Base-by-base conservation (phyloP, 1,140 invertebrate genomes). In the Halictus rubicundus region DNA sequence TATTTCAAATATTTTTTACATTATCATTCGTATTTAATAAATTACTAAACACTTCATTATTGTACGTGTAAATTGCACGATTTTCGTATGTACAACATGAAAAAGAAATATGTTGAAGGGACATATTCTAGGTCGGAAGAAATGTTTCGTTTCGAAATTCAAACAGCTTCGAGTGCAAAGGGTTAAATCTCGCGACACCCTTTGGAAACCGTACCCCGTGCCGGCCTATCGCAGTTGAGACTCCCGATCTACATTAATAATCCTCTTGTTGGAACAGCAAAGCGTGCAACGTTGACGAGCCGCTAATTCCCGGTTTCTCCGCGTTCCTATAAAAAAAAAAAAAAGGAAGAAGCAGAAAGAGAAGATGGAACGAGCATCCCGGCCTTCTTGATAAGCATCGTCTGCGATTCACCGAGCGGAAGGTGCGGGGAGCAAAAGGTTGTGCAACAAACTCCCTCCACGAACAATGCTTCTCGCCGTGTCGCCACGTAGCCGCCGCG, bases 391-490 rank as follows among this genome's bases (percentile, higher is more conserved):
- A 81, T 81, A 81, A 81, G 25, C 61, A 81, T 81, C 80, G 49
- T 42, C 74, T 69, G 65, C 74, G 21, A 81, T 81, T 69, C 74
- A 69, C 37, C 73, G 73, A 63, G 46, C 65, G 66, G 59, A 66
- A 72, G 42, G 68, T 37, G 74, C 54, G 54, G 21, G 54, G 21
- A n/a, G 19, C 61, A 42, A 75, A 71, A 82, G 75, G 83, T 78
- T 82, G 73, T 39, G 66, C 73, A 82, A 82, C 42, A 60, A 84
- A 39, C 80, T 32, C 63, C 61, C 59, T 37, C 52, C 60, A 60
- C 27, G 80, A 82, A 82, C 83, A 86, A 85, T 81, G 66, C 72
- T 39, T 42, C 49, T 66, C 66, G 16, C 57, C 42, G 57, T 59
- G 54, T 64, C 63, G 85, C 69, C 79, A 72, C 49, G 68, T 63